Conservation (phyloP, 2,113 vertebrate genomes). For the Crypturellus undulatus region DNA sequence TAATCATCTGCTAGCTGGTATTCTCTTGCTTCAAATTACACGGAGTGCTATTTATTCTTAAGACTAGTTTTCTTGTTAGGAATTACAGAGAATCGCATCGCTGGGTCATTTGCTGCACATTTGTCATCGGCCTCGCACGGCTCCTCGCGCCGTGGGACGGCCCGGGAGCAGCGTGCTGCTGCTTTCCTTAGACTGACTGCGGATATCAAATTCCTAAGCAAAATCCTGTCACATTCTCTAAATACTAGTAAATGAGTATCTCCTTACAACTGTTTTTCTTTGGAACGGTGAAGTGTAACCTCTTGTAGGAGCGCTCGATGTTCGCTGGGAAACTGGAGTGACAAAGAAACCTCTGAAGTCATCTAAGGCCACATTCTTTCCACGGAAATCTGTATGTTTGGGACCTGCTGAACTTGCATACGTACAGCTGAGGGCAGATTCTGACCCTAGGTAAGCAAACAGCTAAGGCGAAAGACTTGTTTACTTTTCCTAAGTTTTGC, state of each 20-base stretch:
- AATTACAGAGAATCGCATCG: not conserved
- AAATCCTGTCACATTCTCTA: constrained; percentile 61
- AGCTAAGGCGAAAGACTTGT: constrained; percentile 62
- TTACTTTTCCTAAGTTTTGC: constrained; percentile 79
- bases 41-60: not conserved
- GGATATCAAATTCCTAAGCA: constrained; percentile 68
- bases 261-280: constrained; percentile 56
- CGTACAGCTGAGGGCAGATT: constrained; percentile 68
- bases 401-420: constrained; percentile 50
- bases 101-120: constrained; percentile 7
- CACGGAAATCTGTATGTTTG: constrained; percentile 48
- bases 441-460: constrained; percentile 74
- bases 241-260: constrained; percentile 54
- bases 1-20: not conserved
- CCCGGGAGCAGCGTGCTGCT: constrained; percentile 65
- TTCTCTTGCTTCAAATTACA: not conserved
- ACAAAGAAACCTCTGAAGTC: constrained; percentile 69
- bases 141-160: constrained; percentile 37
- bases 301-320: constrained; percentile 5
- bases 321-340: constrained; percentile 56
- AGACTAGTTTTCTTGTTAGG: not conserved
- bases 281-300: not conserved
- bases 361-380: constrained; percentile 72
- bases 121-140: constrained; percentile 50
- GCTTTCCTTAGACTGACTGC: constrained; percentile 64